These are phyloP conservation scores for Drosophila trichaetosa DNA, from an alignment of 2,888 invertebrate species.

Conservation along the genomic window DNA sequence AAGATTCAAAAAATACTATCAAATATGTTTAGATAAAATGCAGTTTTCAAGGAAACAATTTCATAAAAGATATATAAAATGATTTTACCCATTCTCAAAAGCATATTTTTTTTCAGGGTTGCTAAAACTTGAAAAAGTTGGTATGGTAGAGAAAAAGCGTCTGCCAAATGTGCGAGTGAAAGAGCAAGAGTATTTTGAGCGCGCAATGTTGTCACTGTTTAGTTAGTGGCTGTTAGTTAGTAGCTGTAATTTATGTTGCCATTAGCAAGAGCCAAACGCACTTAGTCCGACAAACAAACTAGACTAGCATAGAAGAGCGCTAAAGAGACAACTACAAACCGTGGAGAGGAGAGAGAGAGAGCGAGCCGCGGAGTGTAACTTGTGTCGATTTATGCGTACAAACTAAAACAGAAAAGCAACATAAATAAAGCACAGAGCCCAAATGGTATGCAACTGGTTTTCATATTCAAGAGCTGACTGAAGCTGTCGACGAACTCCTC, in stretches of 20 bases:
- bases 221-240: constrained; percentile 65
- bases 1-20: background rate
- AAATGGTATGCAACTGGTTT: constrained; percentile 72
- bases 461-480: constrained; percentile 45
- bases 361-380: background rate
- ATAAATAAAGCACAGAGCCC: constrained; percentile 55
- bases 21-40: no score
- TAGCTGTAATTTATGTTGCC: constrained; percentile 70
- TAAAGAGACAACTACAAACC: background rate
- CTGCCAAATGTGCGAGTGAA: background rate
- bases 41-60: background rate
- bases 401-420: constrained; percentile 52
- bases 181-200: constrained; percentile 34
- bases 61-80: background rate
- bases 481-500: constrained; percentile 20
- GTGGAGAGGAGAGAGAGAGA: background rate
- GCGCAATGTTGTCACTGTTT: constrained; percentile 54
- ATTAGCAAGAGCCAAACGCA: constrained; percentile 66
- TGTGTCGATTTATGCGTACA: constrained; percentile 59
- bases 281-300: constrained; percentile 39
- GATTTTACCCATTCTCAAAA: background rate
- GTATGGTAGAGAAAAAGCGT: background rate
- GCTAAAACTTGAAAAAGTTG: background rate
- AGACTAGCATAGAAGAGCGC: constrained; percentile 4
- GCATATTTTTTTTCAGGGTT: background rate